Base-by-base conservation (phyloP, 35 echinoderm and acorn worm species). In the Ophioderma brevispina region DNA sequence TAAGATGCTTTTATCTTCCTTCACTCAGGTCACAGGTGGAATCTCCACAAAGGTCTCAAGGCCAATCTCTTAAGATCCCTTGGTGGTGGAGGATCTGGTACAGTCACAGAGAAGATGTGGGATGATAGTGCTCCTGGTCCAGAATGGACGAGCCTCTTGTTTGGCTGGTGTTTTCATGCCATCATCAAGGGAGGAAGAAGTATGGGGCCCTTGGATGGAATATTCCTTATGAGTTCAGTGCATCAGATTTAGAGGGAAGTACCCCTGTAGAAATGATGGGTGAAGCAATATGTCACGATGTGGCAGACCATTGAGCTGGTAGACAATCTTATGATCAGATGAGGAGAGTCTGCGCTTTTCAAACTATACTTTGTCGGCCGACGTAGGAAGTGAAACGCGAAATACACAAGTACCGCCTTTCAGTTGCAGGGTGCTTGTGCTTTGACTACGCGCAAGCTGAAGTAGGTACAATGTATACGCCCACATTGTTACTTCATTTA, bases 111-210 rank as follows among this genome's bases (percentile, higher is more conserved):
- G 81, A 89, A 94, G 76, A 80, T 90, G 64, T 99, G 97, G 97
- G 94, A 99, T 64, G 91, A 91, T 31, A 41, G 28, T 4, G 46
- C 87, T 8, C 90, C 97, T 25, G 94, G 97, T 21, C 89, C 89
- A 39, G 77, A 63, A 59, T 99, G 97, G 97, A 95, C 89, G 88
- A 95, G 91, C 49, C 85, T 99, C 32, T 56, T 99, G 21, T 99
- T 99, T 89, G 97, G 97, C 36, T 85, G 95, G 41, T 99, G 93
- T 85, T 99, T 99, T 59, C 95, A 99, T 86, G 93, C 97, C 19
- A 84, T 99, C n/a, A 89, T 99, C 55, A 95, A 95, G 97, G 95
- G 85, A 87, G 97, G 32, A 95, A 95, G 88, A 99, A 99, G 56
- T 99, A 95, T 70, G 97, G 97, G 0, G 94, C 93, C 33, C 85